phyloP scores from a whole-genome alignment of 2,113 vertebrate genomes.

The Anser cygnoides region DNA sequence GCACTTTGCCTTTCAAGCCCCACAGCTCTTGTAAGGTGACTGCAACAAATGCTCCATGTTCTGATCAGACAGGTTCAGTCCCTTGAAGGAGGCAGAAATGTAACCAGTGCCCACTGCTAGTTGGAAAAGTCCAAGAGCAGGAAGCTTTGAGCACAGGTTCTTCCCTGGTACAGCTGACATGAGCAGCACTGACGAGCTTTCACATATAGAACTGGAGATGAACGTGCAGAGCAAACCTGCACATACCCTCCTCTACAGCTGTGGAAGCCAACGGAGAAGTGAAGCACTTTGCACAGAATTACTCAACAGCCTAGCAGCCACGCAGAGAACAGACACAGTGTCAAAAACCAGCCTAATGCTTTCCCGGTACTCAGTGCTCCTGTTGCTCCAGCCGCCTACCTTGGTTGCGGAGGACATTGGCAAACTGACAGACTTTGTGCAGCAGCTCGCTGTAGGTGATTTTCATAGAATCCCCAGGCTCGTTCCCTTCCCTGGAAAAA shows the following conservation, averaged over 20 bases:
- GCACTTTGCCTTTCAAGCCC: neutral
- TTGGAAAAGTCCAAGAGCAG: neutral
- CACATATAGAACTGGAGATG: neutral
- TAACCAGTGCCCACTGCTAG: neutral
- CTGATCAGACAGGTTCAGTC: neutral
- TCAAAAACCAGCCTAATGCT: neutral
- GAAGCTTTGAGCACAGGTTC: neutral
- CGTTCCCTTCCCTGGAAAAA: constrained; percentile 92
- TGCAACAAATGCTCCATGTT: neutral
- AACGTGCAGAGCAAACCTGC: neutral
- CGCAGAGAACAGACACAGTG: neutral
- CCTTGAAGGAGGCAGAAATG: neutral
- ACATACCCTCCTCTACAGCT: neutral
- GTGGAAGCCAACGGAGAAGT: neutral
- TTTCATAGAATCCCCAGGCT: constrained; percentile 84
- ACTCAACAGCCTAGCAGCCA: neutral
- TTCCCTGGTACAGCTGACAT: neutral
- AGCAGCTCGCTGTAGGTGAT: constrained; percentile 92
- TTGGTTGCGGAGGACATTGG: constrained; percentile 90
- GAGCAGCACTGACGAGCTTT: neutral
- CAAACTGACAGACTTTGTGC: constrained; percentile 89
- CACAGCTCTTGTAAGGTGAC: neutral
- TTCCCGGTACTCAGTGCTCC: neutral
- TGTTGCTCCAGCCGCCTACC: constrained; percentile 62
- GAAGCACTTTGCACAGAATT: neutral